These are phyloP conservation scores for Megaceryle alcyon DNA, from an alignment of 2,797 vertebrate species.

Conservation along the genomic window DNA sequence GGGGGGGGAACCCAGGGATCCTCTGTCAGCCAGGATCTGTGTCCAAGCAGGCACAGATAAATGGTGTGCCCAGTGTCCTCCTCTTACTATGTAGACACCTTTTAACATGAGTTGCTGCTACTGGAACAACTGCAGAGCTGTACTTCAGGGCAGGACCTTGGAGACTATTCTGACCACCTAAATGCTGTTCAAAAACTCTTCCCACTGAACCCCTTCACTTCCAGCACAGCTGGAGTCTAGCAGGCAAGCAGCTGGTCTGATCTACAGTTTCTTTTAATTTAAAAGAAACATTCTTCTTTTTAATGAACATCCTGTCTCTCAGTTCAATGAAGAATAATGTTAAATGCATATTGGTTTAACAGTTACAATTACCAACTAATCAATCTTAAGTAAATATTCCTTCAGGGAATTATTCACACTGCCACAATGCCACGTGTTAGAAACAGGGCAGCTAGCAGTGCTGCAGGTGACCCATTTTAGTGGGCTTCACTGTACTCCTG, in stretches of 20 bases:
- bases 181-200: background rate
- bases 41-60: background rate
- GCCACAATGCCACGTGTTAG: background rate
- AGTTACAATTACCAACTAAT: conserved; percentile 4
- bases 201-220: background rate
- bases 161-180: background rate
- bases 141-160: background rate
- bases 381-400: background rate
- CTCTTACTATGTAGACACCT: background rate
- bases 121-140: background rate
- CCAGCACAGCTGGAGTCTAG: background rate
- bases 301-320: background rate
- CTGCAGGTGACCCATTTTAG: background rate
- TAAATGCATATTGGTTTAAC: background rate
- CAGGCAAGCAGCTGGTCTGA: background rate
- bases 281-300: background rate
- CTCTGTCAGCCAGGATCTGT: background rate
- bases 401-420: background rate
- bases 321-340: background rate
- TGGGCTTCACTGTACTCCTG: background rate
- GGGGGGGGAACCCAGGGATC: background rate
- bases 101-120: background rate
- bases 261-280: background rate
- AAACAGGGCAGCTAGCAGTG: background rate
- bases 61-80: background rate